Evolutionary conservation across 2,888 invertebrate species (phyloP), one percentile per base, ranked within the genome.

Genomic region (Drosophila macrospina): DNA sequence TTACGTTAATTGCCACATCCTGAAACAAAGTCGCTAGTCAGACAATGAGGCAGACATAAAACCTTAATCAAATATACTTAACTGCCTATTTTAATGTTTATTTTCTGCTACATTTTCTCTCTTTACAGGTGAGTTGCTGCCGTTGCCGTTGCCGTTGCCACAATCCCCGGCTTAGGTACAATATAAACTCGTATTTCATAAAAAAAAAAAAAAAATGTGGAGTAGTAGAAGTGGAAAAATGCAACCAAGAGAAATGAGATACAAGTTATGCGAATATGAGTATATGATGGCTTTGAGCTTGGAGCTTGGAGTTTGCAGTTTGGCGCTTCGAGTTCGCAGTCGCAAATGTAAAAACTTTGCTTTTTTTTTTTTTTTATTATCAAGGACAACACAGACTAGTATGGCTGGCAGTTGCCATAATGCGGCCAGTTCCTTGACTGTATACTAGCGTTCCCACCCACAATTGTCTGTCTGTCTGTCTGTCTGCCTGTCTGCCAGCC

Each of bases 111-210:
- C 54, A 47, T 62, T 64, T 57, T 74, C 61, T 85, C 63, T 85
- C 82, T 76, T 88, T 85, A 60, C 89, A 85, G 84, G 89, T 88
- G 74, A 87, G 84, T 86, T 79, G 63, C 52, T 61, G 55, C 52
- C 54, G 55, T 41, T 50, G 13, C 55, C 54, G 34, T 24, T 78
- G n/a, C n/a, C n/a, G 57, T 59, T 69, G 68, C 62, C 69, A 73
- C 42, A 57, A 39, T 42, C 32, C 36, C 39, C 10, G 26, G 39
- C 66, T 71, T 39, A 41, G 47, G 42, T 52, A 59, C 47, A 59
- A 74, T 50, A 44, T 59, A 50, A 59, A 51, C 60, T 76, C 59
- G 55, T 78, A 78, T 87, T 71, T 69, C 60, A 81, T 81, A 62
- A 79, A n/a, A n/a, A n/a, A n/a, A n/a, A n/a, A n/a, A n/a, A n/a